Conservation (phyloP, 2,113 vertebrate genomes). For the Bujurquina vittata region DNA sequence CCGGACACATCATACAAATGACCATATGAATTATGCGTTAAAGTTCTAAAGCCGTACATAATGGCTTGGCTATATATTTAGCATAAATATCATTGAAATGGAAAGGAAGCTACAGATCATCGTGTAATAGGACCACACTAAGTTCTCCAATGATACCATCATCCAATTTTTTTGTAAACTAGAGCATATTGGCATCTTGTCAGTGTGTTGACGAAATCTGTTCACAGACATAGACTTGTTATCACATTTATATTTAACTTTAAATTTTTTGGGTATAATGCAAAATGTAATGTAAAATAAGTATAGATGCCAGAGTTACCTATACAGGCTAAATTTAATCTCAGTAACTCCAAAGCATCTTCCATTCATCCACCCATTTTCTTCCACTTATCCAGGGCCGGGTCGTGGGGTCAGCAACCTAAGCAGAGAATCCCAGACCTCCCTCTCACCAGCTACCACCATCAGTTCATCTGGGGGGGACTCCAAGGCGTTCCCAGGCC, state of each 20-base stretch:
- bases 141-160: neutral
- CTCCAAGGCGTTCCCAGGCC: too few relatives aligned
- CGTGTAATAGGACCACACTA: neutral
- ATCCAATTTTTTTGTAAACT: neutral
- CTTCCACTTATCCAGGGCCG: too few relatives aligned
- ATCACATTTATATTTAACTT: neutral
- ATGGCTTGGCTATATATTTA: slow-evolving; percentile 24
- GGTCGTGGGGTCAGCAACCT: too few relatives aligned
- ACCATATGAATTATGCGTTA: slow-evolving; percentile 58
- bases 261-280: neutral
- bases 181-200: neutral
- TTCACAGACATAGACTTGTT: neutral
- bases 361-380: neutral
- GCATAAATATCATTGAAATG: slow-evolving; percentile 51
- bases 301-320: neutral
- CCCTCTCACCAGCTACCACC: too few relatives aligned
- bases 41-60: slow-evolving; percentile 46
- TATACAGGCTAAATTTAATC: neutral
- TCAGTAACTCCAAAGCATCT: neutral
- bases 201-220: neutral
- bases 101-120: slow-evolving; percentile 44
- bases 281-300: neutral
- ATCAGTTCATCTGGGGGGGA: too few relatives aligned
- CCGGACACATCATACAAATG: slow-evolving; percentile 59
- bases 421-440: too few relatives aligned